Percentiles rank a stretch among this genome's conserved stretches.
Evolutionary conservation across 1,140 invertebrate species (phyloP).

Genomic region (Temnothorax longispinosus): DNA sequence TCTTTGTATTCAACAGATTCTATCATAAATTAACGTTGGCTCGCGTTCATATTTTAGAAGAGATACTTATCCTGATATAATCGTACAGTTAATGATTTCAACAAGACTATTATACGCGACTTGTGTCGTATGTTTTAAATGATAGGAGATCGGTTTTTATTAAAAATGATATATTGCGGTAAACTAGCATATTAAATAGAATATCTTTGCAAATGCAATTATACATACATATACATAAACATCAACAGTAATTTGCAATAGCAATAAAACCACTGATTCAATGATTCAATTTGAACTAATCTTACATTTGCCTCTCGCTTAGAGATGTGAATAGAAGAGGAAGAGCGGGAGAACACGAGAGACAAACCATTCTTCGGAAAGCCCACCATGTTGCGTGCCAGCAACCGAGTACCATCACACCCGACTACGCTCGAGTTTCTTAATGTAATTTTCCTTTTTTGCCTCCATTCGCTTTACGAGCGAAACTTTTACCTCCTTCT

Average conservation of each 20-base stretch:
- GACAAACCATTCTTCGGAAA: slow-evolving; percentile 19
- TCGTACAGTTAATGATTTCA: neutral
- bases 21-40: neutral
- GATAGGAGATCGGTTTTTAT: neutral
- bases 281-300: neutral
- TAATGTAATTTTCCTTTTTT: slow-evolving; percentile 85
- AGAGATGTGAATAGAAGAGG: neutral
- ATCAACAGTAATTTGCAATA: neutral
- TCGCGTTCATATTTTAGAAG: neutral
- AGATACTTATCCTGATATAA: neutral
- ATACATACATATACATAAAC: too few species aligned
- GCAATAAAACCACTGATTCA: neutral
- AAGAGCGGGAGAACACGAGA: neutral
- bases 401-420: slow-evolving; percentile 69
- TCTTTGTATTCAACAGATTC: neutral
- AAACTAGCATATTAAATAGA: neutral
- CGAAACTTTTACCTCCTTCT: slow-evolving; percentile 80
- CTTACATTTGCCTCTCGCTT: neutral
- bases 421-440: slow-evolving; percentile 81
- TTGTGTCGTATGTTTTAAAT: neutral
- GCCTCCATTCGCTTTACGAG: slow-evolving; percentile 83
- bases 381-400: slow-evolving; percentile 73
- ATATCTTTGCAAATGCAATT: too few species aligned
- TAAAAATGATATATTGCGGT: neutral
- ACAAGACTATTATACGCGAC: neutral